These are phyloP conservation scores for Probosciger aterrimus DNA, from an alignment of 2,113 vertebrate genomes.

Conservation along the genomic window DNA sequence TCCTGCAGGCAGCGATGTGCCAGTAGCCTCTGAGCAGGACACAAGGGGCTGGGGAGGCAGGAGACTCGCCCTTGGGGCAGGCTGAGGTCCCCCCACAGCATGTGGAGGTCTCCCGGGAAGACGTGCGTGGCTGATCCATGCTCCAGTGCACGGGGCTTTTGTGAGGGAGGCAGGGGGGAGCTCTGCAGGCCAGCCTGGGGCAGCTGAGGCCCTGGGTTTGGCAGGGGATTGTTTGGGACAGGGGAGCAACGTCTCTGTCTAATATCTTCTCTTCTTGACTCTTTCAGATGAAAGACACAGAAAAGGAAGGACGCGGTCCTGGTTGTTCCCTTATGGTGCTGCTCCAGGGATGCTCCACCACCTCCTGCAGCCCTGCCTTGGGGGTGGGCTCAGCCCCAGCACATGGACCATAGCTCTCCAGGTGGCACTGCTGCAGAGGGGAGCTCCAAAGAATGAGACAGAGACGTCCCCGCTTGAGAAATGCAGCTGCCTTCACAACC, in stretches of 20 bases:
- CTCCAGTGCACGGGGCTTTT: fast-evolving
- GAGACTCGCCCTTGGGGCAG: not conserved
- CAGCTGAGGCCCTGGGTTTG: not conserved
- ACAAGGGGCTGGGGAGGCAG: not conserved
- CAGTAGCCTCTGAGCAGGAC: not conserved
- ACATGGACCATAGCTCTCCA: not conserved
- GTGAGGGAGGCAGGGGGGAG: not conserved
- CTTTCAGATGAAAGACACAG: constrained; percentile 21
- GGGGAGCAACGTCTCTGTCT: not conserved
- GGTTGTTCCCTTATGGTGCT: not conserved
- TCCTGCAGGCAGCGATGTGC: not conserved
- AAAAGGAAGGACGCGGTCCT: not conserved
- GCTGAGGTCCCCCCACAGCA: fast-evolving
- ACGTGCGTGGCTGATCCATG: not conserved
- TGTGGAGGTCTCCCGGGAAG: not conserved
- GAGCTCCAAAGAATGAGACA: not conserved
- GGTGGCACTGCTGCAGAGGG: not conserved
- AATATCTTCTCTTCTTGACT: constrained; percentile 30
- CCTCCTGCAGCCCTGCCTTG: not conserved
- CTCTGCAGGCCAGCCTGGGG: not conserved
- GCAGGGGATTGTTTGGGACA: not conserved
- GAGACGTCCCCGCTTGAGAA: not conserved
- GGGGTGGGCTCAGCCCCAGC: not conserved
- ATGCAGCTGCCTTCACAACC: not conserved
- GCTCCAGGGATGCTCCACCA: not conserved